Base-by-base conservation (phyloP, 2,113 vertebrate genomes). In the Alosa alosa region DNA sequence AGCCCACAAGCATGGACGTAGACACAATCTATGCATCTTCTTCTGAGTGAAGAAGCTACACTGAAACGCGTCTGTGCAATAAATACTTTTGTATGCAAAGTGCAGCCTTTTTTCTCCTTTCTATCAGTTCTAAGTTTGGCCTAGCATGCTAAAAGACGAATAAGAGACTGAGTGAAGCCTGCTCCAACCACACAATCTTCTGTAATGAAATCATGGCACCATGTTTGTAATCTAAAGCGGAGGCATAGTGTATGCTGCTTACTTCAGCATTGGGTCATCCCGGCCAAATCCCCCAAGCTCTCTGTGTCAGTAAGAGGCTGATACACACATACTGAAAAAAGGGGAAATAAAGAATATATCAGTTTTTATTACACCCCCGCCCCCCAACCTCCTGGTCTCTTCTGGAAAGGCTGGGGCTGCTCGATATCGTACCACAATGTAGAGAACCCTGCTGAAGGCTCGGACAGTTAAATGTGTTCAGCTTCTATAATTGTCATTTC, bases 381-480 rank as follows among this genome's bases (percentile, higher is more conserved):
- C 20, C 22, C 82, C 60, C 31, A 31, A 31, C 75, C 82, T 84
- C 31, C n/a, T 15, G 36, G 6, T 20, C 36, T 20, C 44, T 64
- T 82, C 45, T 45, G 22, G 64, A n/a, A 68, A 68, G 25, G 64
- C 64, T 25, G 64, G 64, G 9, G 64, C 25, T 25, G 64, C 6
- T 68, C 7, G 25, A 68, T 68, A 68, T 68, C 25, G 8, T 25
- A 60, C 64, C 68, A 52, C 81, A 55, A 68, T 55, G 49, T 68
- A 39, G 84, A 46, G 5, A 68, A 22, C 81, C 55, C 82, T 36
- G 46, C 81, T 50, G 83, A 45, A 81, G 57, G 64, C 84, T 82
- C 83, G 81, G 85, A 39, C 9, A 82, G 82, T 81, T 83, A 86
- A 82, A 86, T 81, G 60, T 81, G 83, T 82, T 87, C 82, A 83